Percentiles rank a stretch among this genome's conserved stretches.
phyloP scores from a whole-genome alignment of 2,797 vertebrate genomes.

The Anniella stebbinsi region DNA sequence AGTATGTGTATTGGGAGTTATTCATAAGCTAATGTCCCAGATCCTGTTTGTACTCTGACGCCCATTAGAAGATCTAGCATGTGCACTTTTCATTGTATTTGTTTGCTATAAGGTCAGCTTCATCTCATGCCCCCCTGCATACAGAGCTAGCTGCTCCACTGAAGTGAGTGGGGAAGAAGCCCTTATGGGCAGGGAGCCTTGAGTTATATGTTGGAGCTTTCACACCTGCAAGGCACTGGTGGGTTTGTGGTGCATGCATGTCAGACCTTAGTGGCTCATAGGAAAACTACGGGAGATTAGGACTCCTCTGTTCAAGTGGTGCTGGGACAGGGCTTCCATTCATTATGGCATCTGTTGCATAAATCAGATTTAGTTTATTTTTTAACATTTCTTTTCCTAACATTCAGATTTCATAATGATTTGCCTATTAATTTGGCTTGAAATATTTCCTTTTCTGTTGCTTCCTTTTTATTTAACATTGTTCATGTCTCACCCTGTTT shows the following conservation, averaged over 20 bases:
- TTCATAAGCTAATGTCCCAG: not conserved
- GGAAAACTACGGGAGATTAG: not conserved
- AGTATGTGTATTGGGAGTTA: too few species aligned
- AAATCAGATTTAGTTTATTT: conserved; percentile 45
- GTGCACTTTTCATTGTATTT: not conserved
- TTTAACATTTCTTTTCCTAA: conserved; percentile 80
- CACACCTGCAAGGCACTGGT: not conserved
- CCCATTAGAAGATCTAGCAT: not conserved
- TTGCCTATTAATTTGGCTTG: conserved; percentile 85
- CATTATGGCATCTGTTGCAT: conserved; percentile 35
- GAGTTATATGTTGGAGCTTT: not conserved
- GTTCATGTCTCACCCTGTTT: conserved; percentile 86
- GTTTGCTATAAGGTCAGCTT: not conserved
- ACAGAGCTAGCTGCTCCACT: not conserved
- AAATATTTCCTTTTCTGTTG: conserved; percentile 81
- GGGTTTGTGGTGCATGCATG: not conserved
- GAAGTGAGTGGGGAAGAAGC: not conserved
- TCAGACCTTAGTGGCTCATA: not conserved
- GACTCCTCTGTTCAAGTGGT: not conserved
- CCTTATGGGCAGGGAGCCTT: not conserved
- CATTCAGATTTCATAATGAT: conserved; percentile 80
- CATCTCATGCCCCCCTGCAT: too few species aligned
- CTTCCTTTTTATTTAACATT: conserved; percentile 84
- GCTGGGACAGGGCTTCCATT: conserved; percentile 36
- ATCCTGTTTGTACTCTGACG: not conserved